phyloP scores from a whole-genome alignment of 1,140 invertebrate species.

The Dermatophagoides farinae region DNA sequence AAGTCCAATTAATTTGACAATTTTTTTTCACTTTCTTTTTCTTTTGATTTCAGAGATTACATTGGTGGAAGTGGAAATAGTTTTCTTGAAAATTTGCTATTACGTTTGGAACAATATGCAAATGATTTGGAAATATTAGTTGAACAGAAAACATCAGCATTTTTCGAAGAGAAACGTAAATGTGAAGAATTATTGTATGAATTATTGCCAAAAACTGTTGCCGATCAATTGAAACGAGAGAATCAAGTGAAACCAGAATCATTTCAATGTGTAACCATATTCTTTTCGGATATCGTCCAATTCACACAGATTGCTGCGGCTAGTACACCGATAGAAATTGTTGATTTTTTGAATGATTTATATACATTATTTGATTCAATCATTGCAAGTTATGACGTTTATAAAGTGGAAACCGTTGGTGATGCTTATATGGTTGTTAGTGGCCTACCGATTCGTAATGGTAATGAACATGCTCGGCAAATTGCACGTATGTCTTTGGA shows the following conservation, averaged over 20 bases:
- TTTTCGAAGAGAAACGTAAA: conserved; percentile 55
- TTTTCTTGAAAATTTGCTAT: conserved; percentile 46
- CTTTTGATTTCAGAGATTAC: background rate
- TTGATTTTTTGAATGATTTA: conserved; percentile 60
- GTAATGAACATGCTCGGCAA: conserved; percentile 34
- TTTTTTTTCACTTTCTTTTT: background rate
- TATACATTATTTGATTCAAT: conserved; percentile 85
- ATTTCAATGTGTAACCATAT: conserved; percentile 73
- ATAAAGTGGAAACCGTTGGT: conserved; percentile 46
- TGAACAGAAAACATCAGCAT: conserved; percentile 59
- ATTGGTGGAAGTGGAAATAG: conserved; percentile 13
- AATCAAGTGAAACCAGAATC: conserved; percentile 65
- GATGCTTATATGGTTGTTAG: conserved; percentile 38
- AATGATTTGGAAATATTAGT: conserved; percentile 63
- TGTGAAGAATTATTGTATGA: conserved; percentile 62
- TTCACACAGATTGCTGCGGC: conserved; percentile 60
- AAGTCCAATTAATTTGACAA: background rate
- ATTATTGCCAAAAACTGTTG: conserved; percentile 47
- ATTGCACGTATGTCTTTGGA: conserved; percentile 62
- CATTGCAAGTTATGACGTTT: conserved; percentile 74
- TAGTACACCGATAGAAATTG: conserved; percentile 58
- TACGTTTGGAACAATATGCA: conserved; percentile 66
- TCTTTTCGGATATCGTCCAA: conserved; percentile 72
- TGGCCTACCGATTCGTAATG: conserved; percentile 35
- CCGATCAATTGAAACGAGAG: conserved; percentile 65